A percentile compares a stretch with the other conserved stretches of the same genome.
Conservation (phyloP, 2,797 vertebrate species). For the Mormyrops attenuatus region DNA sequence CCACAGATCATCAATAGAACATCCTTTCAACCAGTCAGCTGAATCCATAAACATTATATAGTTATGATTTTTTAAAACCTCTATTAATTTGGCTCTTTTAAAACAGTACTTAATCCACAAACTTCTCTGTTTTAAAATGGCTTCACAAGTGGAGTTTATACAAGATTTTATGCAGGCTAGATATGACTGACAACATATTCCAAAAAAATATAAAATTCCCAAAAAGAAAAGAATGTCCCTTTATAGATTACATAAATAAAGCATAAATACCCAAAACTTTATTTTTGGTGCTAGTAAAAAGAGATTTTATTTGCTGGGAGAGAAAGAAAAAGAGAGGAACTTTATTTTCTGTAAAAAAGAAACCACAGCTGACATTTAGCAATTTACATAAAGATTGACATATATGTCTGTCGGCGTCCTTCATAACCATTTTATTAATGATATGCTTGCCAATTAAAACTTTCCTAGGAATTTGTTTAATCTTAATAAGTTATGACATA, state of each 20-base stretch:
- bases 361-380: background rate
- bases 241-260: too few relatives aligned
- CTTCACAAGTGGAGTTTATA: too few relatives aligned
- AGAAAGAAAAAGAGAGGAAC: background rate
- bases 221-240: too few relatives aligned
- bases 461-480: background rate
- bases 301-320: too few relatives aligned
- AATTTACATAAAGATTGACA: background rate
- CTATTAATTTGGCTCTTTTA: slow-evolving; percentile 3
- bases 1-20: background rate
- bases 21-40: background rate
- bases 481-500: background rate
- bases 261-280: too few relatives aligned
- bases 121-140: too few relatives aligned
- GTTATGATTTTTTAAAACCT: background rate
- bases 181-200: too few relatives aligned
- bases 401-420: background rate
- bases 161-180: too few relatives aligned
- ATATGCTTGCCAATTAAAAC: background rate
- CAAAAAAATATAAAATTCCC: too few relatives aligned
- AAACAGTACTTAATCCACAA: background rate
- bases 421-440: background rate
- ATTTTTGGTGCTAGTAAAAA: too few relatives aligned
- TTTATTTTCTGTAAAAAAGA: background rate
- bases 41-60: background rate